Evolutionary conservation across 2,888 invertebrate genomes (phyloP).

Genomic region (Rosalia funebris): DNA sequence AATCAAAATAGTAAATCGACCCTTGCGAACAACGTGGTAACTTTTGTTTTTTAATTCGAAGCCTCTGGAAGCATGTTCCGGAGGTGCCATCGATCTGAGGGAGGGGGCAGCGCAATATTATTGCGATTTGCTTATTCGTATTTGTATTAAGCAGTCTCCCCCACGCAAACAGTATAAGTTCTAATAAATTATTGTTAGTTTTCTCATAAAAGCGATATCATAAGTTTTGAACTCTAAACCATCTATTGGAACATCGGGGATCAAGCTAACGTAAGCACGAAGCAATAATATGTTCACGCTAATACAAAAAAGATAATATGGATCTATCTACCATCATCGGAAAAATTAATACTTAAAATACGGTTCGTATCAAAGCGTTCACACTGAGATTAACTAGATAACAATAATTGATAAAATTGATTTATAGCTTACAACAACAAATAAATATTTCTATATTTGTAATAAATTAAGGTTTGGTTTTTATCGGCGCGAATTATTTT

Average conservation of each 20-base stretch:
- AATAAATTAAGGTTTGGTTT: slow-evolving; percentile 22
- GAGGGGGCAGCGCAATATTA: no score
- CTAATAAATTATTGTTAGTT: not conserved
- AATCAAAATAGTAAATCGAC: no score
- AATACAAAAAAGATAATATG: slow-evolving; percentile 26
- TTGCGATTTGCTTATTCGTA: no score
- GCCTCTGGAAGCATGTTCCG: no score
- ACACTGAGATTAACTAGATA: slow-evolving; percentile 40
- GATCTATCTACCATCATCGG: slow-evolving; percentile 3
- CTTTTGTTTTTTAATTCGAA: no score
- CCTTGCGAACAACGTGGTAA: no score
- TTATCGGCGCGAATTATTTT: slow-evolving; percentile 19
- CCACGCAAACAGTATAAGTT: not conserved
- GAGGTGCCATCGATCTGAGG: no score
- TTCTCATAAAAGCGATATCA: slow-evolving; percentile 6
- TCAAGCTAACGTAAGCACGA: slow-evolving; percentile 21
- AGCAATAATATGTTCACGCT: slow-evolving; percentile 19
- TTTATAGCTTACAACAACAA: slow-evolving; percentile 35
- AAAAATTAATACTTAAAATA: slow-evolving; percentile 25
- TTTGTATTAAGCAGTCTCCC: no score
- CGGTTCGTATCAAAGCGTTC: slow-evolving; percentile 30
- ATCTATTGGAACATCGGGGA: slow-evolving; percentile 16
- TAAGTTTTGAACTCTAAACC: slow-evolving; percentile 21
- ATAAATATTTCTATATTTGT: slow-evolving; percentile 25
- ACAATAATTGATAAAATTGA: slow-evolving; percentile 42